A percentile compares a stretch with the other conserved stretches of the same genome.
phyloP scores from a whole-genome alignment of 2,888 invertebrate genomes.

The Volucella inanis region DNA sequence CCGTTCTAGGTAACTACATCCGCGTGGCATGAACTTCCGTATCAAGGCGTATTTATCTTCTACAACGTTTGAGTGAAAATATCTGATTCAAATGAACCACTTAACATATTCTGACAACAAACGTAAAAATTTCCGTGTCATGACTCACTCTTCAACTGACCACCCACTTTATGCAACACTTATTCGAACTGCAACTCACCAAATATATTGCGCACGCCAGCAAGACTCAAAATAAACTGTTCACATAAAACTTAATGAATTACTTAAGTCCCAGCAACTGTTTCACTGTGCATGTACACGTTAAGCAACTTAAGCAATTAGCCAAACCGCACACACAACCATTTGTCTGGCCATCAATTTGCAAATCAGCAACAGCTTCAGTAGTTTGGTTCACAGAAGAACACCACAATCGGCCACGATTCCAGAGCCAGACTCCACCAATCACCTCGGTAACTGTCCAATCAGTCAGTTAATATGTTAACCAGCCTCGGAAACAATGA shows the following conservation, averaged over 20 bases:
- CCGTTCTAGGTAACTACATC: no score
- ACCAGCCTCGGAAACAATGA: constrained; percentile 67
- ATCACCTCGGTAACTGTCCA: constrained; percentile 69
- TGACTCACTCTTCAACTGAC: constrained; percentile 44
- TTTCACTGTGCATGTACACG: constrained; percentile 35
- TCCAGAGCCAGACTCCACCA: constrained; percentile 56
- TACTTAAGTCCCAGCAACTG: constrained; percentile 53
- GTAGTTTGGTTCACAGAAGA: constrained; percentile 8
- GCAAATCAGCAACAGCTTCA: constrained; percentile 64
- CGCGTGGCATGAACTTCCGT: no score
- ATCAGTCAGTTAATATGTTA: constrained; percentile 74
- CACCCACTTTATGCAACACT: constrained; percentile 34
- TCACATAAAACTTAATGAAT: constrained; percentile 73
- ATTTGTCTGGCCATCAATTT: constrained; percentile 72
- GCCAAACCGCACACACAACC: constrained; percentile 62
- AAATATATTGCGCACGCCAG: constrained; percentile 34
- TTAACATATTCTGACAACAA: not conserved
- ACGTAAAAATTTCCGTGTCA: not conserved
- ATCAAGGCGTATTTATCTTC: no score
- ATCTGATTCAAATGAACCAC: no score
- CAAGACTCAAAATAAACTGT: constrained; percentile 56
- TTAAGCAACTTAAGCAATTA: constrained; percentile 72
- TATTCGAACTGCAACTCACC: not conserved
- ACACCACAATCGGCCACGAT: constrained; percentile 28
- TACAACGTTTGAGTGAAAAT: no score